phyloP scores from a whole-genome alignment of 2,888 invertebrate species.

The Ophion obscuratus region DNA sequence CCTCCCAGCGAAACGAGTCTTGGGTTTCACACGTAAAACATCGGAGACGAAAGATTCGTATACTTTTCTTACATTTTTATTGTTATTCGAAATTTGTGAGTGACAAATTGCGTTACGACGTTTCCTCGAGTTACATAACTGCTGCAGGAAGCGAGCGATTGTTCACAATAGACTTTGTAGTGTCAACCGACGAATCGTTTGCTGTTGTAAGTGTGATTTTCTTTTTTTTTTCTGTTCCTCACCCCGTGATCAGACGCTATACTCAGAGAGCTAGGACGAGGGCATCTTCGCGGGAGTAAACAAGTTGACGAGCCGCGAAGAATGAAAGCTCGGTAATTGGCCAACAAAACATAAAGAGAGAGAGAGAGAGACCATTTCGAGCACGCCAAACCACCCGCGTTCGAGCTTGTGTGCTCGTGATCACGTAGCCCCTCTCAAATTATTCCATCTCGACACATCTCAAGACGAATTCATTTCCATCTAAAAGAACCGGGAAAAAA shows the following conservation, averaged over 20 bases:
- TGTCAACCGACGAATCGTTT: not conserved
- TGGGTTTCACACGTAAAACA: no score
- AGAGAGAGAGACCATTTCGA: conserved; percentile 27
- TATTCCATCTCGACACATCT: not conserved
- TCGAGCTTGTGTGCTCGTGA: conserved; percentile 35
- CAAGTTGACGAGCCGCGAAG: conserved; percentile 40
- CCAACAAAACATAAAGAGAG: conserved; percentile 46
- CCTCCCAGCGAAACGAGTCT: no score
- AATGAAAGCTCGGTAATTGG: conserved; percentile 57
- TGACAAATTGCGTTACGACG: not conserved
- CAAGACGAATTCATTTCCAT: not conserved
- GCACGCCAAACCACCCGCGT: not conserved
- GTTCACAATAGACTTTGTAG: not conserved
- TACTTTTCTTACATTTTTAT: no score
- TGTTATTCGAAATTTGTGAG: no score
- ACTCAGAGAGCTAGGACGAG: conserved; percentile 12
- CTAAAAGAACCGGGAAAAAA: not conserved
- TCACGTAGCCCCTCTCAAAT: conserved; percentile 47
- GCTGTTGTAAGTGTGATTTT: conserved; percentile 1
- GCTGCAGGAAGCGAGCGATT: not conserved
- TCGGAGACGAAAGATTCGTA: no score
- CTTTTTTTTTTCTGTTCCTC: not conserved
- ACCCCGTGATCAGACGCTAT: conserved; percentile 17
- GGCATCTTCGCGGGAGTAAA: conserved; percentile 28
- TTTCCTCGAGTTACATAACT: not conserved